A percentile compares a stretch with the other conserved stretches of the same genome.
Conservation (phyloP, 2,113 vertebrate species). For the Cyprinodon variegatus region DNA sequence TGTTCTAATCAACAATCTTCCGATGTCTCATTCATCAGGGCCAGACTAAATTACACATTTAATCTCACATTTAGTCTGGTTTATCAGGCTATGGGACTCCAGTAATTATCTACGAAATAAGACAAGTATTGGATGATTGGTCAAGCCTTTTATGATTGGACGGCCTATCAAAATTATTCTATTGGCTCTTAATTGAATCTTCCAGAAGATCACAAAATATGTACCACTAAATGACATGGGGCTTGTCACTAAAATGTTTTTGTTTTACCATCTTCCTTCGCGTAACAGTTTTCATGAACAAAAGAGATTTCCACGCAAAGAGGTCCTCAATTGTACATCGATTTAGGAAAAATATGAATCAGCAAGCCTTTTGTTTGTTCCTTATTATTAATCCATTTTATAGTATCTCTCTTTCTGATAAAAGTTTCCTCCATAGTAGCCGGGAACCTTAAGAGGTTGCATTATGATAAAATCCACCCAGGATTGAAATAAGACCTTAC, state of each 20-base stretch:
- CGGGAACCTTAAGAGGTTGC: slow-evolving; percentile 12
- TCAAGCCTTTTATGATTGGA: background rate
- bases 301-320: slow-evolving; percentile 7
- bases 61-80: too few relatives aligned
- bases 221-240: slow-evolving; percentile 17
- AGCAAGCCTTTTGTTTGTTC: slow-evolving; percentile 11
- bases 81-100: too few relatives aligned
- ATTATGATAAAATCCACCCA: slow-evolving; percentile 30
- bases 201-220: background rate
- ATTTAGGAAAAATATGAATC: slow-evolving; percentile 31
- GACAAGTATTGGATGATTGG: background rate
- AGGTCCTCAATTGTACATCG: background rate
- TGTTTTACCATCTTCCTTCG: slow-evolving; percentile 45
- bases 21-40: too few relatives aligned
- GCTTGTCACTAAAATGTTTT: slow-evolving; percentile 22
- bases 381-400: slow-evolving; percentile 15
- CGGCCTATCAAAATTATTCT: too few relatives aligned
- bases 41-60: too few relatives aligned
- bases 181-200: too few relatives aligned
- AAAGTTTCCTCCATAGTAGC: slow-evolving; percentile 17
- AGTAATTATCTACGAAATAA: too few relatives aligned
- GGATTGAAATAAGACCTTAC: slow-evolving; percentile 55
- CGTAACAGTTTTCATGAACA: slow-evolving; percentile 24
- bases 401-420: slow-evolving; percentile 21
- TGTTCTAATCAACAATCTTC: too few relatives aligned